These are phyloP conservation scores for Latrodectus geometricus DNA, from an alignment of 1,140 invertebrate genomes.

Conservation along the genomic window DNA sequence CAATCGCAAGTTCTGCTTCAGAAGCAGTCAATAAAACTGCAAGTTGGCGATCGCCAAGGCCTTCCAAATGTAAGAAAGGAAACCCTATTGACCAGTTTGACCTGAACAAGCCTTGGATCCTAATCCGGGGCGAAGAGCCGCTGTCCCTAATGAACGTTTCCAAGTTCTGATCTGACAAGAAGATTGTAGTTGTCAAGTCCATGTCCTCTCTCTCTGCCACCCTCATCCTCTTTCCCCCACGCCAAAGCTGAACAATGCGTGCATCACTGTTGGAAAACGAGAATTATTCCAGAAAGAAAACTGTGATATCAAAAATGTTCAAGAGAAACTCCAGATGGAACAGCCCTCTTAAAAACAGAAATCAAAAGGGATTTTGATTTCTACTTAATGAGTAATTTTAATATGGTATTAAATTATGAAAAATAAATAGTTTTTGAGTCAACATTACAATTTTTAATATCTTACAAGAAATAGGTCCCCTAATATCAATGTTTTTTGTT, in stretches of 20 bases:
- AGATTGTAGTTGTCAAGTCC: slow-evolving; percentile 58
- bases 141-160: slow-evolving; percentile 51
- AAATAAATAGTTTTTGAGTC: too few relatives aligned
- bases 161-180: slow-evolving; percentile 54
- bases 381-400: too few relatives aligned
- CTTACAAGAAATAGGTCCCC: too few relatives aligned
- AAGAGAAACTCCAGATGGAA: too few relatives aligned
- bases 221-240: neutral
- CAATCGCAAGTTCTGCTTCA: neutral
- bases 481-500: too few relatives aligned
- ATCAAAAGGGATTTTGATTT: too few relatives aligned
- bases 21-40: neutral
- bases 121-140: slow-evolving; percentile 57
- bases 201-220: neutral
- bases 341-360: too few relatives aligned
- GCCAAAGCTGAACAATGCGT: neutral
- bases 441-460: too few relatives aligned
- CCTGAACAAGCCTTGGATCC: slow-evolving; percentile 32
- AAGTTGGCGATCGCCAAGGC: slow-evolving; percentile 46
- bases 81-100: slow-evolving; percentile 43
- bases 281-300: neutral
- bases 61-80: neutral
- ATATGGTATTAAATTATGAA: too few relatives aligned
- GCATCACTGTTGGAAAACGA: slow-evolving; percentile 13
- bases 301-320: too few relatives aligned